These are phyloP conservation scores for Vulpes vulpes DNA, from an alignment of 2,113 vertebrate species.

Conservation along the genomic window DNA sequence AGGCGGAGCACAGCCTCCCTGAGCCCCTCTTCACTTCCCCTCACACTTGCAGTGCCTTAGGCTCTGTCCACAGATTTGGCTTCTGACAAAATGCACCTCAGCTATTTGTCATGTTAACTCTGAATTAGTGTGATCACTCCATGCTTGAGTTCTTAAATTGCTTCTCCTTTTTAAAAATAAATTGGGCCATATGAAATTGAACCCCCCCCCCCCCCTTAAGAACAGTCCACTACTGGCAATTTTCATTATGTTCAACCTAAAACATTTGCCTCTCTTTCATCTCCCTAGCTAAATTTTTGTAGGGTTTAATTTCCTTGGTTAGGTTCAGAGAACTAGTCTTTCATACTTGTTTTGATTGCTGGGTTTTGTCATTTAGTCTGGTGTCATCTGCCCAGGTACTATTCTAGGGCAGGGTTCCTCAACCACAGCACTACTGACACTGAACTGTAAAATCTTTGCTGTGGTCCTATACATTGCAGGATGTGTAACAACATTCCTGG, in stretches of 20 bases:
- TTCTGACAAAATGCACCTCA: not conserved
- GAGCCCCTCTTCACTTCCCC: too few relatives aligned
- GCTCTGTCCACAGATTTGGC: not conserved
- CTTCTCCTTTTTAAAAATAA: slow-evolving; percentile 3
- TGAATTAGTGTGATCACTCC: not conserved
- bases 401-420: not conserved
- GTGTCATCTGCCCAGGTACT: not conserved
- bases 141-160: not conserved
- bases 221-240: not conserved
- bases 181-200: not conserved
- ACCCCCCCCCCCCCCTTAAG: not conserved
- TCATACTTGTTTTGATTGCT: not conserved
- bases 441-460: not conserved
- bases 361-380: not conserved
- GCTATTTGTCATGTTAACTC: not conserved
- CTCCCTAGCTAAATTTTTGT: not conserved
- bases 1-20: not conserved
- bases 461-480: not conserved
- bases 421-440: not conserved
- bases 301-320: not conserved
- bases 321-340: not conserved
- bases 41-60: not conserved
- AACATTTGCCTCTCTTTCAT: slow-evolving; percentile 37
- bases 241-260: not conserved
- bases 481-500: not conserved